phyloP scores from a whole-genome alignment of 2,797 vertebrate species.

The Halcyon badia region DNA sequence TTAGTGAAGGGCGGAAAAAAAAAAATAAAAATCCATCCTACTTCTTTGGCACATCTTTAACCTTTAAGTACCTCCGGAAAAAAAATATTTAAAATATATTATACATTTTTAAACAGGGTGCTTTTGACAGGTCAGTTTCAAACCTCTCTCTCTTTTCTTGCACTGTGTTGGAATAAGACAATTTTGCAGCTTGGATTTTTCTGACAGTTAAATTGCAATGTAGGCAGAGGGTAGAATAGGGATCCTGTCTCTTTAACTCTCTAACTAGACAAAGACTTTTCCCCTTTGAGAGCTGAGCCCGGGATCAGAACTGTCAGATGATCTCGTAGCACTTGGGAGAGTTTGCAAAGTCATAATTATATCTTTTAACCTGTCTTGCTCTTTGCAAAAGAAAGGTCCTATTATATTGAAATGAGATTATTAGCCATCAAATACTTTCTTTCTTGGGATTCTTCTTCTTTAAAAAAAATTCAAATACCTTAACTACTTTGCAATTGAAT shows the following conservation, averaged over 20 bases:
- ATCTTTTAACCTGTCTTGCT: conserved; percentile 90
- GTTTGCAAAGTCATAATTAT: conserved; percentile 93
- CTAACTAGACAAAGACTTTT: conserved; percentile 86
- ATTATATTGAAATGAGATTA: conserved; percentile 93
- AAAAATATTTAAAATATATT: conserved; percentile 74
- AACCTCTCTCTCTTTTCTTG: conserved; percentile 66
- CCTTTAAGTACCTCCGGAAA: conserved; percentile 73
- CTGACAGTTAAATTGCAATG: conserved; percentile 87
- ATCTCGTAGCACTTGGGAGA: conserved; percentile 85
- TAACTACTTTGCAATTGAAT: conserved; percentile 85
- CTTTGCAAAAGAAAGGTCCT: conserved; percentile 88
- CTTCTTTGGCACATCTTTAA: conserved; percentile 79
- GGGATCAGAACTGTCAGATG: conserved; percentile 89
- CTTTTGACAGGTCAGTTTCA: conserved; percentile 79
- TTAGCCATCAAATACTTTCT: conserved; percentile 90
- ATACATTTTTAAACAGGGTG: conserved; percentile 79
- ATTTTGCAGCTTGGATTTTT: conserved; percentile 79
- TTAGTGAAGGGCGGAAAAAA: neutral
- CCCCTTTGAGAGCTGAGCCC: conserved; percentile 83
- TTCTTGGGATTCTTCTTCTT: conserved; percentile 83
- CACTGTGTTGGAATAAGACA: conserved; percentile 78
- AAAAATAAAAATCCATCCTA: conserved; percentile 21
- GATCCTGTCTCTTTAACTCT: conserved; percentile 85
- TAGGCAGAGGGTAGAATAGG: conserved; percentile 80
- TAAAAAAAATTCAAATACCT: conserved; percentile 82